A percentile compares a stretch with the other conserved stretches of the same genome.
These are phyloP conservation scores for Notodonta ziczac DNA, from an alignment of 2,888 invertebrate genomes.

Conservation along the genomic window DNA sequence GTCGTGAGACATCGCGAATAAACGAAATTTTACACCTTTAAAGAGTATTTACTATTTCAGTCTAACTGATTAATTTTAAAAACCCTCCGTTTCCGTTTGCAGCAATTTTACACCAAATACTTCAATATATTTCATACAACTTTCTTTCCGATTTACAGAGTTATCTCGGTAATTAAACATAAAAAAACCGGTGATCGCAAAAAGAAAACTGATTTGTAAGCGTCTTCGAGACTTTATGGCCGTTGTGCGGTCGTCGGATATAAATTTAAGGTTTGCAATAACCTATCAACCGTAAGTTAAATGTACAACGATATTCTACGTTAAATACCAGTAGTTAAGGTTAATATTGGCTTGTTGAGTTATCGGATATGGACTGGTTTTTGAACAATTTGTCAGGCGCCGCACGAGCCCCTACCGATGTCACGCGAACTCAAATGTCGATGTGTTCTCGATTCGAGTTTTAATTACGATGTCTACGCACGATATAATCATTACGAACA, in stretches of 20 bases:
- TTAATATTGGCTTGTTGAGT: not conserved
- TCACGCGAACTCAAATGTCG: conserved; percentile 14
- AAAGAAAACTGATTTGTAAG: conserved; percentile 41
- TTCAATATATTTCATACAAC: not conserved
- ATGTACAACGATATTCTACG: not conserved
- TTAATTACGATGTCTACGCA: not conserved
- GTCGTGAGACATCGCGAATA: too few relatives aligned
- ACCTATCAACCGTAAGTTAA: not conserved
- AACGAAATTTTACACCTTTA: too few relatives aligned
- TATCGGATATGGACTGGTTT: not conserved
- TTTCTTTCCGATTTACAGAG: not conserved
- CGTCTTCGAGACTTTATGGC: conserved; percentile 39
- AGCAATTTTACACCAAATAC: not conserved
- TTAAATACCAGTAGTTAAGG: not conserved
- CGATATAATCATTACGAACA: too few relatives aligned
- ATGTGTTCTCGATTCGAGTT: conserved; percentile 8
- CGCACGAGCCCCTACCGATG: not conserved
- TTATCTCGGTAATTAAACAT: conserved; percentile 22
- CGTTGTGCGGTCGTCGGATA: conserved; percentile 24
- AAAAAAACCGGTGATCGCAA: conserved; percentile 26
- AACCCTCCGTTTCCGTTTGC: not conserved
- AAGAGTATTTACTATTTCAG: too few relatives aligned
- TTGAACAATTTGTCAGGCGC: conserved; percentile 3
- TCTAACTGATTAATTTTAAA: not conserved
- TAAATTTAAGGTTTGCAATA: conserved; percentile 35